Evolutionary conservation across 2,113 vertebrate species (phyloP), one percentile per base, ranked within the genome.

Genomic region (Neogobius melanostomus): DNA sequence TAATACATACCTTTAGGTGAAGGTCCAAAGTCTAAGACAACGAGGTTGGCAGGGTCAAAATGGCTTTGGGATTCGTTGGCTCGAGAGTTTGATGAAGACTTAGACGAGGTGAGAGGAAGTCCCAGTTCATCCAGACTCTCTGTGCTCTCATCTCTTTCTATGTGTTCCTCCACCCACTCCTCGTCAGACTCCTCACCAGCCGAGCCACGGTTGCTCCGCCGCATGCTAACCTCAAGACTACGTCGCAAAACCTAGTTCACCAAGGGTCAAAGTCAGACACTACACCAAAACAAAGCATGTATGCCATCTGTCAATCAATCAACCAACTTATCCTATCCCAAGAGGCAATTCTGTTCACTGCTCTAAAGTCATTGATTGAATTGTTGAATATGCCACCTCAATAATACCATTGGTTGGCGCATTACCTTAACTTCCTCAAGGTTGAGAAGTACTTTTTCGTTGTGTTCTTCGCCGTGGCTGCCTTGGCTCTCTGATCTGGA

Each of bases 151-250:
- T 94, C 93, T 56, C 87, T 88, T 83, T 84, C 88, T 21, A 94
- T 92, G 0, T 92, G 86, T 76, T 96, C 95, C 52, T 95, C 92
- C 72, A 94, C 88, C 75, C 94, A 93, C 17, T 98, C 96, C 70
- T 99, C 96, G 45, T 99, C 95, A 0, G 88, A 94, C 82, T 96
- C 95, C 62, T 97, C 95, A 53, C 92, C 94, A 0, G 90, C 90
- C 5, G 87, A 88, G 36, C 91, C 88, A 8, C 90, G 88, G 69
- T 81, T 90, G 79, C 83, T 90, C 16, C 81, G 83, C n/a, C 89
- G 88, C 76, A 93, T 89, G 75, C 87, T 87, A 47, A 83, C 85
- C 82, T 95, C 93, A 82, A 95, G 91, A 78, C 93, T 97, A 74
- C 86, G 92, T 57, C 93, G 93, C 77, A 95, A 84, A 47, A 92